Conservation (phyloP, 2,113 vertebrate species). For the Pelecanus crispus region DNA sequence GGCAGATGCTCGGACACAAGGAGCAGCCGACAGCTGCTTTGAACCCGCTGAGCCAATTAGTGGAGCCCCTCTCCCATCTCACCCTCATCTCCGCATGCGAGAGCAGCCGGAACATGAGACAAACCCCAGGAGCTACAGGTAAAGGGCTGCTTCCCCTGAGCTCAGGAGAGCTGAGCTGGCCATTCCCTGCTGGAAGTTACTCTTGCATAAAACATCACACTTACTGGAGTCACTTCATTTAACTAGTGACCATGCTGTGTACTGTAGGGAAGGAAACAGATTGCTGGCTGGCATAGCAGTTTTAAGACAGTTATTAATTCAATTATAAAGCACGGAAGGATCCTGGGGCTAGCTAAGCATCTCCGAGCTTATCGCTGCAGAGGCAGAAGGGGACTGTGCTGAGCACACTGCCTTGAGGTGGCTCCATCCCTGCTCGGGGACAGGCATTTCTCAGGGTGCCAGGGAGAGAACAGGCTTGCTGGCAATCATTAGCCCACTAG, state of each 20-base stretch:
- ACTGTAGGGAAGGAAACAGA: neutral
- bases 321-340: neutral
- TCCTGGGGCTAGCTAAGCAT: neutral
- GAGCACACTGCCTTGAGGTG: neutral
- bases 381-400: neutral
- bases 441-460: neutral
- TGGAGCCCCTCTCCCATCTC: neutral
- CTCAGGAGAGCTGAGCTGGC: neutral
- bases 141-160: neutral
- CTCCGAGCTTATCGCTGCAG: neutral
- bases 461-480: neutral
- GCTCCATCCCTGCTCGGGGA: neutral
- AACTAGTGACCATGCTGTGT: neutral
- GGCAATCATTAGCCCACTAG: neutral
- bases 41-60: neutral
- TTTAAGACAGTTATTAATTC: constrained; percentile 28
- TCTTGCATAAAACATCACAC: constrained; percentile 37
- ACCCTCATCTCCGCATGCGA: neutral
- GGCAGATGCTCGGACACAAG: neutral
- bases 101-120: neutral
- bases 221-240: neutral
- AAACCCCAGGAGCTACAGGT: neutral
- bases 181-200: neutral
- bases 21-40: constrained; percentile 29
- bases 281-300: neutral